A percentile compares a stretch with the other conserved stretches of the same genome.
Conservation (phyloP, 2,888 invertebrate genomes). For the Lycia hirtaria region DNA sequence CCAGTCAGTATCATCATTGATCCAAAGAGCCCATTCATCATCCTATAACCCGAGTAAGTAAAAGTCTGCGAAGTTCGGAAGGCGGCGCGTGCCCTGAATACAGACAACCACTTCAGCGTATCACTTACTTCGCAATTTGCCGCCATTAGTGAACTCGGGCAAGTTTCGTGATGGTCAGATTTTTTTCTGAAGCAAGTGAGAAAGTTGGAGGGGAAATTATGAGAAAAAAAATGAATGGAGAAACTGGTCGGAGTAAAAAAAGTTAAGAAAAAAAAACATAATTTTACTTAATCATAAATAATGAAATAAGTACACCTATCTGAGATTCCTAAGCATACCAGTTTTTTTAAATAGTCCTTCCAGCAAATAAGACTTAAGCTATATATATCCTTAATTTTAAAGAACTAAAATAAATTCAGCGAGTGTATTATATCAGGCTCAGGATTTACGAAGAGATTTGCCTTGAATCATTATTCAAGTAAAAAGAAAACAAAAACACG, state of each 20-base stretch:
- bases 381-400: no score
- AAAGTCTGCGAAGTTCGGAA: conserved; percentile 54
- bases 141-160: conserved; percentile 40
- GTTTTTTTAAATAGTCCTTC: no score
- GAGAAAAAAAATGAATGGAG: not conserved
- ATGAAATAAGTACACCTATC: no score
- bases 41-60: conserved; percentile 35
- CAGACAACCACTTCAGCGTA: conserved; percentile 42
- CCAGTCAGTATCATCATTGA: not conserved
- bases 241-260: not conserved
- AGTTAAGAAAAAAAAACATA: not conserved
- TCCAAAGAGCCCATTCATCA: conserved; percentile 25
- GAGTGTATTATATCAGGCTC: no score
- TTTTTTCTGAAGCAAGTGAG: conserved; percentile 12
- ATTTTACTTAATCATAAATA: not conserved
- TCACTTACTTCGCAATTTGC: conserved; percentile 55
- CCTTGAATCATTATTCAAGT: conserved; percentile 3
- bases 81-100: conserved; percentile 53
- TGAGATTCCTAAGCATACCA: no score
- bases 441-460: conserved; percentile 9
- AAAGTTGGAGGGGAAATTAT: conserved; percentile 17
- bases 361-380: no score
- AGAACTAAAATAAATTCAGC: no score
- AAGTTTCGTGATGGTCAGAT: conserved; percentile 27
- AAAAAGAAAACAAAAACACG: conserved; percentile 36